A percentile compares a stretch with the other conserved stretches of the same genome.
Conservation (phyloP, 2,888 invertebrate species). For the Chrysomela aeneicollis region DNA sequence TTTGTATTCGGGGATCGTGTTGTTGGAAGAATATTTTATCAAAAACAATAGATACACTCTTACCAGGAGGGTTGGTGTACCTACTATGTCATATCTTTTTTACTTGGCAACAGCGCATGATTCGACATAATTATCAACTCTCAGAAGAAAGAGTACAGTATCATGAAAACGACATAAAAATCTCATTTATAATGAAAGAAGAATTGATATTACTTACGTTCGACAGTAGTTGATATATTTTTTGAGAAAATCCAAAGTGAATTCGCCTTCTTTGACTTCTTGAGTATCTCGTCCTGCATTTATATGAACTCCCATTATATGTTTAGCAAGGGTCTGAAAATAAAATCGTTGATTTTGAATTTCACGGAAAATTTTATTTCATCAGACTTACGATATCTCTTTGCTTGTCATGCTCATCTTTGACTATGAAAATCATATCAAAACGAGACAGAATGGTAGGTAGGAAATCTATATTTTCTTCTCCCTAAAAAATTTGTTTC, state of each 20-base stretch:
- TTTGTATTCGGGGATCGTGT: no score
- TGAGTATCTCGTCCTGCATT: slow-evolving; percentile 75
- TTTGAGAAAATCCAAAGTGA: slow-evolving; percentile 84
- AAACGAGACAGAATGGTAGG: slow-evolving; percentile 99
- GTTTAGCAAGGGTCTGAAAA: slow-evolving; percentile 85
- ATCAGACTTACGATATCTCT: slow-evolving; percentile 81
- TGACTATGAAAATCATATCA: slow-evolving; percentile 99
- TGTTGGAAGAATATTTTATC: no score
- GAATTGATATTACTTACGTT: slow-evolving; percentile 63
- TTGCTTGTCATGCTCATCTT: slow-evolving; percentile 91
- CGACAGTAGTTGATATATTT: slow-evolving; percentile 93
- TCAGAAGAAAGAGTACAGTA: no score
- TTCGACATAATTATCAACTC: no score
- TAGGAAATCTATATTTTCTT: slow-evolving; percentile 99
- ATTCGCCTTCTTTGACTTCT: slow-evolving; percentile 77
- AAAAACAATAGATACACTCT: no score
- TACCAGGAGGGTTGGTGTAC: no score
- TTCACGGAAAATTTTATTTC: neutral
- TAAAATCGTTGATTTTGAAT: slow-evolving; percentile 19
- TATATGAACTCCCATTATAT: slow-evolving; percentile 96
- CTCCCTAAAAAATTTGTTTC: slow-evolving; percentile 66
- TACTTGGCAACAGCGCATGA: no score
- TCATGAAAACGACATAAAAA: no score
- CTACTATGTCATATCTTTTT: no score
- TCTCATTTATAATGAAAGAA: neutral